A percentile compares a stretch with the other conserved stretches of the same genome.
phyloP scores from a whole-genome alignment of 2,113 vertebrate genomes.

The Erpornis zantholeuca region DNA sequence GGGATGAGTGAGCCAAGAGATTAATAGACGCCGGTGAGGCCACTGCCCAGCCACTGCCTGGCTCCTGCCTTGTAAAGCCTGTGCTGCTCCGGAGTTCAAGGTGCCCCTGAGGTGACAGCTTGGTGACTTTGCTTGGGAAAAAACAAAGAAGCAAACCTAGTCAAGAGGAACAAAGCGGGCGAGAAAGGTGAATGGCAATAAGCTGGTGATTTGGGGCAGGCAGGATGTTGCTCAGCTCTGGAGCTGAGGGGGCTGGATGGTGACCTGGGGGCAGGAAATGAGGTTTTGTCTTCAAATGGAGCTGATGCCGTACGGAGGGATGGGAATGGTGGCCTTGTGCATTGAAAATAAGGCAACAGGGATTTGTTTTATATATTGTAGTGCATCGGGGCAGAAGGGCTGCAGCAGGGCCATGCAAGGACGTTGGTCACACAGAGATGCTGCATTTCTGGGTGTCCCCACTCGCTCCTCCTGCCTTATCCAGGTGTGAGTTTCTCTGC shows the following conservation, averaged over 20 bases:
- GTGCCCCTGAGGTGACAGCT: conserved; percentile 35
- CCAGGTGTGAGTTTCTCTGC: neutral
- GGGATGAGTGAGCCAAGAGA: conserved; percentile 67
- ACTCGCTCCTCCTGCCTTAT: neutral
- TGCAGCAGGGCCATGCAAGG: accelerated
- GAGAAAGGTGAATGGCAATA: neutral
- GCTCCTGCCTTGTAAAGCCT: conserved; percentile 13
- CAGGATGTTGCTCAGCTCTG: neutral
- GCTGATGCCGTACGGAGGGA: accelerated
- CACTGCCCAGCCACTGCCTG: neutral
- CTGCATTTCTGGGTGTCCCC: accelerated
- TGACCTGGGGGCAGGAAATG: neutral
- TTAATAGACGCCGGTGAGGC: conserved; percentile 39
- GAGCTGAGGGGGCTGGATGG: neutral
- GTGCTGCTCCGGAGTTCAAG: neutral
- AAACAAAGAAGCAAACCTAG: neutral
- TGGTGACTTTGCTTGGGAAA: neutral
- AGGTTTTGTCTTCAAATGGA: neutral
- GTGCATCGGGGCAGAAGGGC: neutral
- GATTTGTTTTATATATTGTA: neutral
- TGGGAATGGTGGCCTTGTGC: neutral
- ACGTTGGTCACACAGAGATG: neutral
- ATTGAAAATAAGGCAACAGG: too few relatives aligned
- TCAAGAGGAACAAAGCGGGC: accelerated
- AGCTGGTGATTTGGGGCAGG: neutral